Evolutionary conservation across 2,113 vertebrate genomes (phyloP).

Genomic region (Phaethornis superciliosus): DNA sequence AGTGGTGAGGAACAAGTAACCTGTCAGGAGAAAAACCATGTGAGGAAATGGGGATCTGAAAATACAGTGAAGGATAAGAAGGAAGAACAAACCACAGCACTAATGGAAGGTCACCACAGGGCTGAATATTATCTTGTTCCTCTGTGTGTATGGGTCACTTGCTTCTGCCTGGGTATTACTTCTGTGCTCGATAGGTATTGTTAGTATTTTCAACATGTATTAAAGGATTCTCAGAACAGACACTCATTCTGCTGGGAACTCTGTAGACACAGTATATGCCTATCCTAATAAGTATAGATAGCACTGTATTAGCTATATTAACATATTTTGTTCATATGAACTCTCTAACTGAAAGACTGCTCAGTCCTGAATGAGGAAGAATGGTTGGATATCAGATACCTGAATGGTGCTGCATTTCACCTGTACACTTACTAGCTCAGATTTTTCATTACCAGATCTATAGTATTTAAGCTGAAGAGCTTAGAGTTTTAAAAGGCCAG

Average conservation of each 20-base stretch:
- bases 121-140: not conserved
- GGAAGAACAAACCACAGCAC: not conserved
- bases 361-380: not conserved
- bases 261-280: not conserved
- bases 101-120: not conserved
- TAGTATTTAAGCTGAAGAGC: not conserved
- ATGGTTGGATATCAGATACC: not conserved
- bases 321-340: not conserved
- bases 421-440: not conserved
- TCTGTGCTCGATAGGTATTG: not conserved
- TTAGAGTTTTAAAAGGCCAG: not conserved
- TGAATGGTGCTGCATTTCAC: not conserved
- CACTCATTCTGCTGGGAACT: not conserved
- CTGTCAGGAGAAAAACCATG: not conserved
- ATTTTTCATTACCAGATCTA: not conserved
- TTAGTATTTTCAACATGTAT: not conserved
- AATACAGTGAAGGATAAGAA: not conserved
- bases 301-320: not conserved
- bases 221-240: not conserved
- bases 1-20: not conserved
- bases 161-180: not conserved
- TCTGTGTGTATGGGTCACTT: not conserved
- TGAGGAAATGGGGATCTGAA: not conserved
- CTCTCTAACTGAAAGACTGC: not conserved
- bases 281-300: not conserved